Percentiles rank a stretch among this genome's conserved stretches.
phyloP scores from a whole-genome alignment of 2,888 invertebrate genomes.

The Ormyrus pomaceus region DNA sequence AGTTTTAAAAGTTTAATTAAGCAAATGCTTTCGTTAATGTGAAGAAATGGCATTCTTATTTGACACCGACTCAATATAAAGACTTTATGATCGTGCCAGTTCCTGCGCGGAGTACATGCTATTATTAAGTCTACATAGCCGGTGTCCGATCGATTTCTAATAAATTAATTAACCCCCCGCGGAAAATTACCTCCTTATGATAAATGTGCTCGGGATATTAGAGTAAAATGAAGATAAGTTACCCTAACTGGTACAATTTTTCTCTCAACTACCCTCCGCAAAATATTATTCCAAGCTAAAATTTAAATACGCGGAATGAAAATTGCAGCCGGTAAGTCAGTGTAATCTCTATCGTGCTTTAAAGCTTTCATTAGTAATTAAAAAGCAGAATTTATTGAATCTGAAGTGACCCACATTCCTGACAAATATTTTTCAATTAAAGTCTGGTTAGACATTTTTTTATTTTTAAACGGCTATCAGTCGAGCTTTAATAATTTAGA shows the following conservation, averaged over 20 bases:
- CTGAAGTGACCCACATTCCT: no score
- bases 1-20: background rate
- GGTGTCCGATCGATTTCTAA: constrained; percentile 21
- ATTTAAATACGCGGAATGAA: no score
- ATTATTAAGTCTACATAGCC: background rate
- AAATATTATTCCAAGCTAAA: no score
- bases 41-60: background rate
- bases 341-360: no score
- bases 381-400: background rate
- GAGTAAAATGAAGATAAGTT: background rate
- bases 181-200: constrained; percentile 6
- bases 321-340: no score
- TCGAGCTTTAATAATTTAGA: no score
- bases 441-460: no score
- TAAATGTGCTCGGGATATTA: background rate
- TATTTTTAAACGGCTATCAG: no score
- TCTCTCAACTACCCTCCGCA: no score
- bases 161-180: constrained; percentile 11
- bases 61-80: no score
- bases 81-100: background rate
- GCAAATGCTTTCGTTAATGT: background rate
- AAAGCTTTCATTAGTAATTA: no score
- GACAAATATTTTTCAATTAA: no score
- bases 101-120: background rate
- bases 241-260: background rate